Percentiles rank a stretch among this genome's conserved stretches.
These are phyloP conservation scores for Catocala sponsa DNA, from an alignment of 2,888 invertebrate species.

Conservation along the genomic window DNA sequence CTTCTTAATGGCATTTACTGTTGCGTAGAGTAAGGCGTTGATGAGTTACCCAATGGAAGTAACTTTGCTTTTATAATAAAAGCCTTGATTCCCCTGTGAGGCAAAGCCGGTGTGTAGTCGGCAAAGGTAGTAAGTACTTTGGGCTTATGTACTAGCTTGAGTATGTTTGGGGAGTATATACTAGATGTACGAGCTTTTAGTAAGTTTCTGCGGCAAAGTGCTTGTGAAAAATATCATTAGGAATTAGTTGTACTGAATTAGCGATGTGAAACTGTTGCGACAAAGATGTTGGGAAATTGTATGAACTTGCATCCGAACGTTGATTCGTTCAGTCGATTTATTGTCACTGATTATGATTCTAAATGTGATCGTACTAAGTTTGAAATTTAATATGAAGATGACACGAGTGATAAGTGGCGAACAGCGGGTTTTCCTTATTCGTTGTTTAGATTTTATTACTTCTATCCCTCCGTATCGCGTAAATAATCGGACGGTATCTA, in stretches of 20 bases:
- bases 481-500: too few relatives aligned
- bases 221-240: background rate
- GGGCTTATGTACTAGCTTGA: slow-evolving; percentile 31
- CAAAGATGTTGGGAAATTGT: too few relatives aligned
- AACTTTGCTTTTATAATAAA: slow-evolving; percentile 41
- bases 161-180: slow-evolving; percentile 2
- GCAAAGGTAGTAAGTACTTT: slow-evolving; percentile 25
- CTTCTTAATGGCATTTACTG: slow-evolving; percentile 21
- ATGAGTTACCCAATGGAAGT: slow-evolving; percentile 39
- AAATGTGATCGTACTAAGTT: too few relatives aligned
- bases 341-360: too few relatives aligned
- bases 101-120: slow-evolving; percentile 24
- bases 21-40: slow-evolving; percentile 18
- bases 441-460: too few relatives aligned
- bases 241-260: background rate
- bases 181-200: background rate
- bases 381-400: too few relatives aligned
- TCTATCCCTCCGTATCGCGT: too few relatives aligned
- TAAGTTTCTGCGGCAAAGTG: background rate
- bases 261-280: too few relatives aligned
- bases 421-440: too few relatives aligned
- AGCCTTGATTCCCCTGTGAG: slow-evolving; percentile 37
- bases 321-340: too few relatives aligned
- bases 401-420: too few relatives aligned
- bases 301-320: too few relatives aligned